These are phyloP conservation scores for Lepidothrix coronata DNA, from an alignment of 2,113 vertebrate genomes.

Conservation along the genomic window DNA sequence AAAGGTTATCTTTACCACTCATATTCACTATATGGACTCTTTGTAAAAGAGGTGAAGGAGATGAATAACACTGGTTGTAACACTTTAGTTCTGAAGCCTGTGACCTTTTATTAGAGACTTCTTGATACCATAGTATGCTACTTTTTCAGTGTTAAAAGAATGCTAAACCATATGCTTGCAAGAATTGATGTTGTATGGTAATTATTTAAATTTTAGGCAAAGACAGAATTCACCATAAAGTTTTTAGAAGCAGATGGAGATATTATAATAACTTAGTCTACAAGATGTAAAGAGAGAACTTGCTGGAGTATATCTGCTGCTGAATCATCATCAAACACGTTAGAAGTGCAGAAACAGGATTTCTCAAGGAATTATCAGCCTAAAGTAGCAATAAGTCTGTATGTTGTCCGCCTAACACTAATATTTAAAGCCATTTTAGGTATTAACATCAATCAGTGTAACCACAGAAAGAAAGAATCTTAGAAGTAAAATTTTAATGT, in stretches of 20 bases:
- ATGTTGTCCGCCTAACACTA: not conserved
- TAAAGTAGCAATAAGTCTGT: not conserved
- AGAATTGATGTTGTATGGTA: not conserved
- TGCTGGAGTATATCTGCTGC: not conserved
- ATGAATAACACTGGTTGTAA: not conserved
- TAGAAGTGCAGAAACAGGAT: not conserved
- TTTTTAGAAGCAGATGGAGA: not conserved
- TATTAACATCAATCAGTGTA: constrained; percentile 23
- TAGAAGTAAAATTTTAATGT: not conserved
- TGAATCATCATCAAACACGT: not conserved
- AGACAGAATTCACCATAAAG: not conserved
- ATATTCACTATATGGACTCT: not conserved
- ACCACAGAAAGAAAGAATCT: not conserved
- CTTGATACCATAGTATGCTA: not conserved
- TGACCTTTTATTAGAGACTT: not conserved
- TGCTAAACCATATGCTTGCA: not conserved
- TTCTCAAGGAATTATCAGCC: not conserved
- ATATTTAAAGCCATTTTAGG: not conserved
- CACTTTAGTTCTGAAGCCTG: not conserved
- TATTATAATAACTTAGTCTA: not conserved
- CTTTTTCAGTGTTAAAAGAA: not conserved
- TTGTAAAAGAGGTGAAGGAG: not conserved
- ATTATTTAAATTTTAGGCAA: not conserved
- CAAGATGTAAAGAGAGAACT: not conserved
- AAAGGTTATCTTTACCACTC: not conserved